phyloP scores from a whole-genome alignment of 2,888 invertebrate species.

The Crepidodera aurea region DNA sequence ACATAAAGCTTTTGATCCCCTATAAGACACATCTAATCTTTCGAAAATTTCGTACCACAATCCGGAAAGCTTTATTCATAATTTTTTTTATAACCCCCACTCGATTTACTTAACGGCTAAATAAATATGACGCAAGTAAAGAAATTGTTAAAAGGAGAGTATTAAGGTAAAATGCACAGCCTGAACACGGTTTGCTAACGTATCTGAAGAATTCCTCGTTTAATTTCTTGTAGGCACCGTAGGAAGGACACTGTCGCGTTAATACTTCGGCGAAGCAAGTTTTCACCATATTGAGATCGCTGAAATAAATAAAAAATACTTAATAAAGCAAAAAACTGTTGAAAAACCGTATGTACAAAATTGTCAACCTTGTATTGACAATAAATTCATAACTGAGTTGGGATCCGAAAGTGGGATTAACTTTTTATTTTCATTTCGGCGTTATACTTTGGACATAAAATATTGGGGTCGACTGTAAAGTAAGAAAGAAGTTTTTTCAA shows the following conservation, averaged over 20 bases:
- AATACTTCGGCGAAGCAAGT: conserved; percentile 30
- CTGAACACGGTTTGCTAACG: conserved; percentile 38
- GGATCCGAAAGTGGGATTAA: too few species aligned
- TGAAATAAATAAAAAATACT: conserved; percentile 24
- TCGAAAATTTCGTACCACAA: conserved; percentile 15
- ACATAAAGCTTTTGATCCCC: neutral
- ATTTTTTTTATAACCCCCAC: neutral
- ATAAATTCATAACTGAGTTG: too few species aligned
- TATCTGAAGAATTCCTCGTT: conserved; percentile 36
- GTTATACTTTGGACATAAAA: too few species aligned
- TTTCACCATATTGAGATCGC: conserved; percentile 29
- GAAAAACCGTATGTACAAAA: too few species aligned
- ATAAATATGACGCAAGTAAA: conserved; percentile 25
- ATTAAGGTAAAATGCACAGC: conserved; percentile 28
- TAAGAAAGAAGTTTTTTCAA: too few species aligned
- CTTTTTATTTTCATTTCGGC: too few species aligned
- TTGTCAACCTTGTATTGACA: too few species aligned
- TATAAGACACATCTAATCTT: neutral
- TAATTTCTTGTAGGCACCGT: conserved; percentile 30
- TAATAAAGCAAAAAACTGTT: neutral
- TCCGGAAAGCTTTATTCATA: neutral
- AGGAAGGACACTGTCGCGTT: conserved; percentile 28
- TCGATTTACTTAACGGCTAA: conserved; percentile 13
- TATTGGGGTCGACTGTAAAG: too few species aligned
- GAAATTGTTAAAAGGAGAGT: conserved; percentile 29